A percentile compares a stretch with the other conserved stretches of the same genome.
Evolutionary conservation across 2,797 vertebrate species (phyloP).

Genomic region (Ptychadena robeensis): DNA sequence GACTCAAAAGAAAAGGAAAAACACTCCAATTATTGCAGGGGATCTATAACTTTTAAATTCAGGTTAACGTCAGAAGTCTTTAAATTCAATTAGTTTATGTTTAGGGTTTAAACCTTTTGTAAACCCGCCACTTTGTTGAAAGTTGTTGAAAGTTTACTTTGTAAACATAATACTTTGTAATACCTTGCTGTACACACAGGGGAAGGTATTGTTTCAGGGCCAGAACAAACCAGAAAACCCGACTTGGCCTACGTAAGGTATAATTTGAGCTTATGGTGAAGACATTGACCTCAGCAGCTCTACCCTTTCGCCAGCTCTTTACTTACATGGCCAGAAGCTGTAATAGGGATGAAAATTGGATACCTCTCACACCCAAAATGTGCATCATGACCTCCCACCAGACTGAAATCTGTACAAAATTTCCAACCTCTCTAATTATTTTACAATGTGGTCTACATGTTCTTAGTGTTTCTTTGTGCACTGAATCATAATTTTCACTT

Average conservation of each 20-base stretch:
- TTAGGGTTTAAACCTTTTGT: too few relatives aligned
- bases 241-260: not conserved
- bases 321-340: not conserved
- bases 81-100: too few relatives aligned
- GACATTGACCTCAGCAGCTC: not conserved
- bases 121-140: too few relatives aligned
- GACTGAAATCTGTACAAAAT: constrained; percentile 72
- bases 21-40: too few relatives aligned
- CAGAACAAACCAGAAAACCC: not conserved
- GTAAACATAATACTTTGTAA: too few relatives aligned
- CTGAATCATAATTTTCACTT: constrained; percentile 78
- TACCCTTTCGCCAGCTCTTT: not conserved
- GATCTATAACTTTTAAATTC: too few relatives aligned
- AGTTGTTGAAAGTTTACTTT: too few relatives aligned
- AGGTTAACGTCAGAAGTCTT: too few relatives aligned
- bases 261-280: not conserved
- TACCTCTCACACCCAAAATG: constrained; percentile 72
- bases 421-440: constrained; percentile 72
- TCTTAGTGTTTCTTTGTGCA: constrained; percentile 81
- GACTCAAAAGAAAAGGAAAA: too few relatives aligned
- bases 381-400: constrained; percentile 72
- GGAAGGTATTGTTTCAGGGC: too few relatives aligned
- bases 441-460: constrained; percentile 76
- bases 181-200: too few relatives aligned
- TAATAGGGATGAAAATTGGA: constrained; percentile 65